phyloP scores from a whole-genome alignment of 2,113 vertebrate genomes.

The Perognathus longimembris region DNA sequence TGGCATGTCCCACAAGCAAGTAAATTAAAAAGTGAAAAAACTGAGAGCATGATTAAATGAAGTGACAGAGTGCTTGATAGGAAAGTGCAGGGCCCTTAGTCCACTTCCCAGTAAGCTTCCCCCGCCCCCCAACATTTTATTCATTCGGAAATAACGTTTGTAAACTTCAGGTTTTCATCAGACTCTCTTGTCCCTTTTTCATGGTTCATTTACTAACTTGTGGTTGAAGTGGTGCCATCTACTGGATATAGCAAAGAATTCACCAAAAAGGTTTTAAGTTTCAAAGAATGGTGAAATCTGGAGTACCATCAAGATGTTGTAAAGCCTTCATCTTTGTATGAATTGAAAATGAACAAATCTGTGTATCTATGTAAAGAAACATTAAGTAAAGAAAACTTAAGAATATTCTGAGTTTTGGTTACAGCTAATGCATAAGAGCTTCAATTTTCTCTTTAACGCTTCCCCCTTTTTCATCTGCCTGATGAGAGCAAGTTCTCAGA shows the following conservation, averaged over 20 bases:
- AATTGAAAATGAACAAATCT: not conserved
- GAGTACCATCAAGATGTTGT: not conserved
- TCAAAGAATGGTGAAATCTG: not conserved
- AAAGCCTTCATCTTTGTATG: not conserved
- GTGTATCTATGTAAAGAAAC: not conserved
- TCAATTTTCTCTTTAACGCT: not conserved
- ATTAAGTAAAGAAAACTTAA: not conserved
- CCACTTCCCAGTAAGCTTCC: too few species aligned
- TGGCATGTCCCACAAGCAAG: too few species aligned
- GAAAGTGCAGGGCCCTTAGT: too few species aligned
- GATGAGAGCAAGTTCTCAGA: not conserved
- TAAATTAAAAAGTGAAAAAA: too few species aligned
- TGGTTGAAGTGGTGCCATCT: slow-evolving; percentile 53
- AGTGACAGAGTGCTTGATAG: too few species aligned
- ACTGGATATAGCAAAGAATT: not conserved
- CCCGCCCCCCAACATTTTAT: not conserved
- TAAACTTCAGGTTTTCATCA: not conserved
- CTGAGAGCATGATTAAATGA: too few species aligned
- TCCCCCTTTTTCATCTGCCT: not conserved
- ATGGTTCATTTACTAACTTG: not conserved
- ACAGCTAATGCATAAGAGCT: not conserved
- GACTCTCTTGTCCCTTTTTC: not conserved
- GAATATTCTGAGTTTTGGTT: not conserved
- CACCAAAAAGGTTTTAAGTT: not conserved
- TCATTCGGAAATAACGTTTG: not conserved